Conservation (phyloP, 2,888 invertebrate genomes). For the Zeuzera pyrina region DNA sequence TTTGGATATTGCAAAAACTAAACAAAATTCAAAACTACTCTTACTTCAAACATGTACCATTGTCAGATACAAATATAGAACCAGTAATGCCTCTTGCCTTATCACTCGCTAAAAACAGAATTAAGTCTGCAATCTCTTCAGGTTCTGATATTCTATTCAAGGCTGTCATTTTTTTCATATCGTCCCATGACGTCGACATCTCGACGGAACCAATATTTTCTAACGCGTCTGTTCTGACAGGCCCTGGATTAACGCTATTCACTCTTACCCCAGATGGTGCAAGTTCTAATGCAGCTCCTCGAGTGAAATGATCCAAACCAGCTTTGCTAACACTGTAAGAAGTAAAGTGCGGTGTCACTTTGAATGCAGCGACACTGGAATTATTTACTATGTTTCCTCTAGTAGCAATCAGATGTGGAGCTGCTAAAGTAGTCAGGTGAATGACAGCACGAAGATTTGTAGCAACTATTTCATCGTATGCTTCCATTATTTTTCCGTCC, state of each 20-base stretch:
- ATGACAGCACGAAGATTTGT: conserved; percentile 29
- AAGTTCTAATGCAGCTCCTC: conserved; percentile 85
- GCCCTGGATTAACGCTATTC: conserved; percentile 90
- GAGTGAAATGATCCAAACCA: conserved; percentile 90
- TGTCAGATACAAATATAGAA: no score
- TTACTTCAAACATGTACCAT: no score
- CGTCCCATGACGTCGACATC: no score
- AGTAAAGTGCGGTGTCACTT: no score
- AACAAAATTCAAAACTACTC: no score
- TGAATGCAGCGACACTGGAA: conserved; percentile 22
- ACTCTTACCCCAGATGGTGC: conserved; percentile 82
- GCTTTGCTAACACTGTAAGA: conserved; percentile 2
- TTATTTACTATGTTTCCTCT: conserved; percentile 35
- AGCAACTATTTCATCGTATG: conserved; percentile 27
- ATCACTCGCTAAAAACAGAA: no score
- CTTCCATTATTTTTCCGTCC: conserved; percentile 14
- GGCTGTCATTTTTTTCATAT: no score
- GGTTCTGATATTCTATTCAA: no score
- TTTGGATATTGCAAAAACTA: no score
- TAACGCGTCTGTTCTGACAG: conserved; percentile 62
- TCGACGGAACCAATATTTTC: no score
- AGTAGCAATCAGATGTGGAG: conserved; percentile 23
- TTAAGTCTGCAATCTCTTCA: no score
- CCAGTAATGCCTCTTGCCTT: no score
- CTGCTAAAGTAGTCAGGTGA: conserved; percentile 24